These are phyloP conservation scores for Stichopus chloronotus DNA, from an alignment of 35 echinoderm and acorn worm genomes.

Conservation along the genomic window DNA sequence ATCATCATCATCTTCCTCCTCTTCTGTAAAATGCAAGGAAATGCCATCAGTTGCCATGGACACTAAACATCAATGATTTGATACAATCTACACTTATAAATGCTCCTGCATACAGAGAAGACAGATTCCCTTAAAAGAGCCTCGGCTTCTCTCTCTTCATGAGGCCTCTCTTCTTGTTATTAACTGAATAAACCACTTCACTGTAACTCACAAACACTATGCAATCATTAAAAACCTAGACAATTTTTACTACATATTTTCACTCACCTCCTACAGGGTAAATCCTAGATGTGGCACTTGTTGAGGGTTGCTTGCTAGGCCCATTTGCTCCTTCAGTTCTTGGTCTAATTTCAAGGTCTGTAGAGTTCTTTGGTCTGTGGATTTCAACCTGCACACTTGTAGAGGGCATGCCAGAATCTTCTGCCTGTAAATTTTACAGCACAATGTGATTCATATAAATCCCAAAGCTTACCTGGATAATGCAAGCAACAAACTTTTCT, in stretches of 20 bases:
- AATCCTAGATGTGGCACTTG: background rate
- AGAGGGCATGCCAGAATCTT: slow-evolving; percentile 3
- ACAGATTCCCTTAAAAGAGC: background rate
- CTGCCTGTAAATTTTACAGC: background rate
- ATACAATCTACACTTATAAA: background rate
- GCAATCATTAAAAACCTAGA: too few species aligned
- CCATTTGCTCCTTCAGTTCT: background rate
- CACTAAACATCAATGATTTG: background rate
- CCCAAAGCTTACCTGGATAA: too few species aligned
- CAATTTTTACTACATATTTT: too few species aligned
- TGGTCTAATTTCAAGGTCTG: background rate
- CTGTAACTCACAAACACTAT: too few species aligned
- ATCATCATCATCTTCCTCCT: background rate
- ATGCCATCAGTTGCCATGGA: background rate
- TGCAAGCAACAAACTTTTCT: too few species aligned
- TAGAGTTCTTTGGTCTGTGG: slow-evolving; percentile 24
- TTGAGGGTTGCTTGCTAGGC: too few species aligned
- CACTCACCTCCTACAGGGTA: background rate
- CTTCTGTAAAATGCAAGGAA: background rate
- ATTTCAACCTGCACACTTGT: slow-evolving; percentile 36
- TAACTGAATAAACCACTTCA: too few species aligned
- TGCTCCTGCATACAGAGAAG: background rate
- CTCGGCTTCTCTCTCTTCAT: background rate
- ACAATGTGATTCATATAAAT: too few species aligned
- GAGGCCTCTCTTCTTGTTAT: too few species aligned